Conservation (phyloP, 1,140 invertebrate species). For the Acromyrmex heyeri region DNA sequence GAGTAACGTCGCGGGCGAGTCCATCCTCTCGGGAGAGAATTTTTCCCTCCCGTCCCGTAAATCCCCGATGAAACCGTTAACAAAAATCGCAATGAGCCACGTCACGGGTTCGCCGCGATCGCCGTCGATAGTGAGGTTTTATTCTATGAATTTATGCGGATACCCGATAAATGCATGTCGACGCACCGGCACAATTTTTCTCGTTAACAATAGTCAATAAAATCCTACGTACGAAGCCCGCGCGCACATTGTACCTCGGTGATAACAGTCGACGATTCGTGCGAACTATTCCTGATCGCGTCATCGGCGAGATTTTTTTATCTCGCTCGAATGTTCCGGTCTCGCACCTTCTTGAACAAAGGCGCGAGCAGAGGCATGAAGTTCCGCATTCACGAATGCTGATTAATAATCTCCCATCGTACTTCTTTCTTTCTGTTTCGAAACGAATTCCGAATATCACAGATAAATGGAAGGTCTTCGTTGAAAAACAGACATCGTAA, state of each 20-base stretch:
- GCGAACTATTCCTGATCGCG: slow-evolving; percentile 29
- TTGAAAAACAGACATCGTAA: neutral
- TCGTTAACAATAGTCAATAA: slow-evolving; percentile 59
- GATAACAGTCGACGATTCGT: slow-evolving; percentile 30
- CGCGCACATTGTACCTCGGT: slow-evolving; percentile 9
- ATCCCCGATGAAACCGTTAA: slow-evolving; percentile 40
- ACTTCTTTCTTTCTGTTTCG: neutral
- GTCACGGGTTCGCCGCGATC: slow-evolving; percentile 18
- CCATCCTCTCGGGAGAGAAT: neutral
- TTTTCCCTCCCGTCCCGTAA: slow-evolving; percentile 17
- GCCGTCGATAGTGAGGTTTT: slow-evolving; percentile 1
- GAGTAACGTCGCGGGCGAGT: slow-evolving; percentile 43
- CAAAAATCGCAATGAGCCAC: slow-evolving; percentile 20
- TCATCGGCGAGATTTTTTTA: slow-evolving; percentile 29
- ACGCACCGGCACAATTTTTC: slow-evolving; percentile 36
- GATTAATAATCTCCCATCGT: neutral
- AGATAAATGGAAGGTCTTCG: neutral
- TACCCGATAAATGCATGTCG: slow-evolving; percentile 29
- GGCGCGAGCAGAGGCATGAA: neutral
- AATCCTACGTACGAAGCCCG: slow-evolving; percentile 24
- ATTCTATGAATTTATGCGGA: slow-evolving; percentile 50
- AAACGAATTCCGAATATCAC: neutral
- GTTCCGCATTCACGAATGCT: neutral
- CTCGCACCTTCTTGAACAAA: slow-evolving; percentile 30
- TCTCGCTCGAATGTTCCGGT: slow-evolving; percentile 2